phyloP scores from a whole-genome alignment of 2,888 invertebrate genomes.

The Idaea biselata region DNA sequence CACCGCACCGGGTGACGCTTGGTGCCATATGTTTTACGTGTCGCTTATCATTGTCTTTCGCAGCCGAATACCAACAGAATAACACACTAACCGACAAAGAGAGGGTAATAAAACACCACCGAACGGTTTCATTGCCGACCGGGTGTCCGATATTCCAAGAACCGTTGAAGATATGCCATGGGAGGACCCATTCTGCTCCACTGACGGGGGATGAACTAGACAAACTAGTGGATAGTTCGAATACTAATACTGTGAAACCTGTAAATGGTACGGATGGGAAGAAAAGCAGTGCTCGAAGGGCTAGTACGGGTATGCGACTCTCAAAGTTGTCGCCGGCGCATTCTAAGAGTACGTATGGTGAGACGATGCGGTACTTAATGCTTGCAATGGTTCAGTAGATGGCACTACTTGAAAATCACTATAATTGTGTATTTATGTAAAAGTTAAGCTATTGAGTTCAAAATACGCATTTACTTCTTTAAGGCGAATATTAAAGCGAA shows the following conservation, averaged over 20 bases:
- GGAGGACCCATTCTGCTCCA: slow-evolving; percentile 86
- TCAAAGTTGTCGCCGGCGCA: slow-evolving; percentile 73
- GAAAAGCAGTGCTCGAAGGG: slow-evolving; percentile 63
- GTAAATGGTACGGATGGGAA: slow-evolving; percentile 61
- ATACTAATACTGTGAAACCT: slow-evolving; percentile 59
- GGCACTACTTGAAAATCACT: too few species aligned
- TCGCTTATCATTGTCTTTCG: slow-evolving; percentile 52
- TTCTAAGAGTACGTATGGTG: slow-evolving; percentile 73
- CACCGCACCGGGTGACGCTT: slow-evolving; percentile 63
- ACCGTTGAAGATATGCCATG: slow-evolving; percentile 76
- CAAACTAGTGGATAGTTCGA: slow-evolving; percentile 53
- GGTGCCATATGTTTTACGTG: slow-evolving; percentile 71
- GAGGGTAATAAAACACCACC: slow-evolving; percentile 62
- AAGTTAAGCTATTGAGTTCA: too few species aligned
- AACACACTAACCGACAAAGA: slow-evolving; percentile 71
- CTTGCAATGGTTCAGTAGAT: neutral
- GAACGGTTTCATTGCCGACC: slow-evolving; percentile 67
- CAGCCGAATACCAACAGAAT: slow-evolving; percentile 73
- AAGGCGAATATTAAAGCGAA: too few species aligned
- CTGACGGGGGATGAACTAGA: slow-evolving; percentile 79
- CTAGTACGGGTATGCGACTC: slow-evolving; percentile 69
- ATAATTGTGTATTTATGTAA: too few species aligned
- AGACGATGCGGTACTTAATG: slow-evolving; percentile 12
- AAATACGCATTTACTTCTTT: too few species aligned
- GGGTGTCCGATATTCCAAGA: slow-evolving; percentile 63